A percentile compares a stretch with the other conserved stretches of the same genome.
phyloP scores from a whole-genome alignment of 2,888 invertebrate species.

The Hyposoter dolosus region DNA sequence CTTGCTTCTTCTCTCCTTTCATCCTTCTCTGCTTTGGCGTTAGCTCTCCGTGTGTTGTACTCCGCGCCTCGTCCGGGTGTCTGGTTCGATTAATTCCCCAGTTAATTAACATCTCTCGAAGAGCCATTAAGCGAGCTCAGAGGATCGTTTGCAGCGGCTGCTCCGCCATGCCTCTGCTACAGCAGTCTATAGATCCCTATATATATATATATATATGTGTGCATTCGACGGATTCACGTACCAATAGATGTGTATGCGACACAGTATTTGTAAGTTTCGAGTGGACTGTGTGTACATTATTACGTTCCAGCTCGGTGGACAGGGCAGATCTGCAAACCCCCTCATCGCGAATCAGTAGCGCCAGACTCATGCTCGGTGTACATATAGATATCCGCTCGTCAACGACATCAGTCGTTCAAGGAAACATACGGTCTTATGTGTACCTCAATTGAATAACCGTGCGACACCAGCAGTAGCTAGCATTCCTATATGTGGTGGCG shows the following conservation, averaged over 20 bases:
- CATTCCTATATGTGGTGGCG: not conserved
- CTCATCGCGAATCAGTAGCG: constrained; percentile 11
- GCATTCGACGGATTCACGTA: not conserved
- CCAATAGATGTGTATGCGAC: not conserved
- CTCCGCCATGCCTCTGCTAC: constrained; percentile 30
- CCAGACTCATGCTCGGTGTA: constrained; percentile 15
- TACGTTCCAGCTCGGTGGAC: not conserved
- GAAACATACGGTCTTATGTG: constrained; percentile 17
- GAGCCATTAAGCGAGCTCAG: constrained; percentile 59
- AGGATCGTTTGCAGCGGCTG: constrained; percentile 52
- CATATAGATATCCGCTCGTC: constrained; percentile 15
- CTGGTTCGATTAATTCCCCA: constrained; percentile 72
- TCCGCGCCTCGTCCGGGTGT: constrained; percentile 65
- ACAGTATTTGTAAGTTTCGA: not conserved
- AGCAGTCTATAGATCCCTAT: not conserved
- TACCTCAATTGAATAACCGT: constrained; percentile 8
- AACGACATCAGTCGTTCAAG: not conserved
- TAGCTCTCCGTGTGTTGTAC: constrained; percentile 31
- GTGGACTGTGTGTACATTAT: constrained; percentile 19
- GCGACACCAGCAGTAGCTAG: not conserved
- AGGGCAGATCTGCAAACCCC: constrained; percentile 13
- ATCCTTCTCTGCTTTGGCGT: constrained; percentile 27
- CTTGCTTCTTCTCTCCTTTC: constrained; percentile 22
- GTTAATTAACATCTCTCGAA: constrained; percentile 73
- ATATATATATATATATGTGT: not conserved